These are phyloP conservation scores for Otocyon megalotis DNA, from an alignment of 2,113 vertebrate genomes.

Conservation along the genomic window DNA sequence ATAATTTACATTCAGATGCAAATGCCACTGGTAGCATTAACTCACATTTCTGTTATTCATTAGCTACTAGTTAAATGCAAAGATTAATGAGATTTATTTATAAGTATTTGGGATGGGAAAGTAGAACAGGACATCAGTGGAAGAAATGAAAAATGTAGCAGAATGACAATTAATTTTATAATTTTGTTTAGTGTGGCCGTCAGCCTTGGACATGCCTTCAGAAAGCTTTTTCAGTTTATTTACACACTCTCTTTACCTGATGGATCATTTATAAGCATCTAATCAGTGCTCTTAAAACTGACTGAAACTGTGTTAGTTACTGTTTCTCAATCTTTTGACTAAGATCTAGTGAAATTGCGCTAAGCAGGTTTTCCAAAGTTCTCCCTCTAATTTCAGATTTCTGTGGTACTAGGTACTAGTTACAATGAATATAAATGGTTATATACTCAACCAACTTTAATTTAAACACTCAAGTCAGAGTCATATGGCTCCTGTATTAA, in stretches of 20 bases:
- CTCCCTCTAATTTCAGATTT: constrained; percentile 43
- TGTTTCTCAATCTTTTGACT: background rate
- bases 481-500: background rate
- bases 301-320: constrained; percentile 47
- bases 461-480: constrained; percentile 37
- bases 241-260: background rate
- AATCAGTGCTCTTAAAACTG: constrained; percentile 45
- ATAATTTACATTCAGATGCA: constrained; percentile 37
- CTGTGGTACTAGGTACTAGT: background rate
- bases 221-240: constrained; percentile 3
- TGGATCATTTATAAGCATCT: constrained; percentile 38
- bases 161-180: background rate
- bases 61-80: background rate
- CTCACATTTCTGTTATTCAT: background rate
- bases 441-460: constrained; percentile 28
- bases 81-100: constrained; percentile 4
- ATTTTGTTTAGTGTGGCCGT: background rate
- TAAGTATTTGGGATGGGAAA: background rate
- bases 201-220: background rate
- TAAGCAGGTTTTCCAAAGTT: constrained; percentile 11
- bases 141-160: background rate
- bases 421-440: constrained; percentile 3
- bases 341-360: background rate
- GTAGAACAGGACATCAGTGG: background rate
- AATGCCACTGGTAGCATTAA: constrained; percentile 11